Percentiles rank a stretch among this genome's conserved stretches.
Evolutionary conservation across 2,888 invertebrate species (phyloP).

Genomic region (Thecocarcelia acutangulata): DNA sequence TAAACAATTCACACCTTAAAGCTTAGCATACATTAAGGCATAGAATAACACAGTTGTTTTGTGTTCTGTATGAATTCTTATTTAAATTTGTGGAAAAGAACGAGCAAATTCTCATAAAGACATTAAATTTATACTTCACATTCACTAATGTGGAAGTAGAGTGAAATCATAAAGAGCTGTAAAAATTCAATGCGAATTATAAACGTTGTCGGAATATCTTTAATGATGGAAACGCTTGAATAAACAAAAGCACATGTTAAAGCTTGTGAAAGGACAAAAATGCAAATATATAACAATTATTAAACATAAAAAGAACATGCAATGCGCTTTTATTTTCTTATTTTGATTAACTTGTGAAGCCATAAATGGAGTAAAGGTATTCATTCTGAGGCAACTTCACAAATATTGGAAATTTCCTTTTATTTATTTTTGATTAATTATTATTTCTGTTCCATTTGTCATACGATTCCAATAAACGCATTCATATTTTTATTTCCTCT

Average conservation of each 20-base stretch:
- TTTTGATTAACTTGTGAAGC: no score
- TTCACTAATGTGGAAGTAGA: not conserved
- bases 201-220: slow-evolving; percentile 13
- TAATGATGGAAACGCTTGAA: slow-evolving; percentile 17
- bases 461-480: no score
- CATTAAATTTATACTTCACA: slow-evolving; percentile 10
- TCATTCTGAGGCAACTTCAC: no score
- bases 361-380: no score
- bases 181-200: slow-evolving; percentile 30
- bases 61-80: not conserved
- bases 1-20: no score
- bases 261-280: not conserved
- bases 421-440: no score
- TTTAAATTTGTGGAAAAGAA: not conserved
- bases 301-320: not conserved
- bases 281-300: no score
- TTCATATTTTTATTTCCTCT: no score
- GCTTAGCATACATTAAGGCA: no score
- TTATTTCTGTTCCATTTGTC: no score
- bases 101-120: slow-evolving; percentile 5
- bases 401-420: no score
- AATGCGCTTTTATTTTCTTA: not conserved
- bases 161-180: slow-evolving; percentile 2
- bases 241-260: slow-evolving; percentile 23
- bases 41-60: not conserved